phyloP scores from a whole-genome alignment of 2,797 vertebrate genomes.

The Karalla daura region DNA sequence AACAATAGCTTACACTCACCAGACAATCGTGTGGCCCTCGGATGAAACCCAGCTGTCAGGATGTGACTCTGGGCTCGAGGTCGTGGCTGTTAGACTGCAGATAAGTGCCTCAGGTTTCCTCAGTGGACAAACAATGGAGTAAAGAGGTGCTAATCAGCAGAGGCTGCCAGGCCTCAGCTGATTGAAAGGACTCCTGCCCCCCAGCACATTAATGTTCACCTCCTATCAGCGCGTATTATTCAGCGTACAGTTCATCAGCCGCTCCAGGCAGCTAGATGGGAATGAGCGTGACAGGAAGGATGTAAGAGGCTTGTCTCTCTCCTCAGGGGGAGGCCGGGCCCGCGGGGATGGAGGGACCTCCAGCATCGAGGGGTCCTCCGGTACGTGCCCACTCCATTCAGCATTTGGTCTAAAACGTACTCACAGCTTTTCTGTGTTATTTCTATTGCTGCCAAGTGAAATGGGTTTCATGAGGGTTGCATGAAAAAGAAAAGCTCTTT shows the following conservation, averaged over 20 bases:
- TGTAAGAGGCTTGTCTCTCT: not conserved
- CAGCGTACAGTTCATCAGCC: not conserved
- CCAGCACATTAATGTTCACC: not conserved
- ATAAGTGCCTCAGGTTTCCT: not conserved
- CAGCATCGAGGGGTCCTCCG: slow-evolving; percentile 68
- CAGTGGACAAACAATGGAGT: not conserved
- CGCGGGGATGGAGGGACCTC: slow-evolving; percentile 61
- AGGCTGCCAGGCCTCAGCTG: slow-evolving; percentile 3
- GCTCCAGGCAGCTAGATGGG: not conserved
- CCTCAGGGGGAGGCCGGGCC: slow-evolving; percentile 72
- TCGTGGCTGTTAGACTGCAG: not conserved
- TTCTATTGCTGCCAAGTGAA: too few relatives aligned
- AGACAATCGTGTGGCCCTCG: not conserved
- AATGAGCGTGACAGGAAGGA: not conserved
- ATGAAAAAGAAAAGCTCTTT: too few relatives aligned
- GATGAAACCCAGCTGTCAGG: not conserved
- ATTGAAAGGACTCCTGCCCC: not conserved
- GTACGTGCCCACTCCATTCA: slow-evolving; percentile 47
- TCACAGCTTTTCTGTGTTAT: too few relatives aligned
- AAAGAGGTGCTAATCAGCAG: not conserved
- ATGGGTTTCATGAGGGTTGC: too few relatives aligned
- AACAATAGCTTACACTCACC: not conserved
- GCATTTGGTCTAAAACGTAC: not conserved
- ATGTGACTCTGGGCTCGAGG: not conserved
- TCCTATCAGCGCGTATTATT: not conserved